Conservation (phyloP, 2,797 vertebrate species). For the Jordanella pulchra region DNA sequence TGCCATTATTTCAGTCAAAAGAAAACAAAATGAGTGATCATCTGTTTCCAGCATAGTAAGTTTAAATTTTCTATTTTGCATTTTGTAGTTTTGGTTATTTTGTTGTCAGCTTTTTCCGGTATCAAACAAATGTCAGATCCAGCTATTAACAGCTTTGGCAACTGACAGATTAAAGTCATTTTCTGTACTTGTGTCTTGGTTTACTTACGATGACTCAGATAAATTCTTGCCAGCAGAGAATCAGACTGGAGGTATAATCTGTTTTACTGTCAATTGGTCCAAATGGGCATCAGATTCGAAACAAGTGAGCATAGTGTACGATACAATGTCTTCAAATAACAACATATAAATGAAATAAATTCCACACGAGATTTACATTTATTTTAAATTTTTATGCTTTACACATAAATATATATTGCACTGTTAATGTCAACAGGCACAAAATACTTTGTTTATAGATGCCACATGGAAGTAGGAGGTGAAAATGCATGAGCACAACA, state of each 20-base stretch:
- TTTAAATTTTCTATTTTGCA: background rate
- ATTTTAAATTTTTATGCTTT: background rate
- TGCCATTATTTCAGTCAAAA: background rate
- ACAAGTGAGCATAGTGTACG: background rate
- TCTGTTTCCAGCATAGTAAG: background rate
- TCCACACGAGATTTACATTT: background rate
- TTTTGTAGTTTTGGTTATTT: background rate
- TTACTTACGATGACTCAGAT: too few relatives aligned
- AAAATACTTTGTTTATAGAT: background rate
- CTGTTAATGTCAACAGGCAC: background rate
- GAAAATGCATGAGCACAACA: background rate
- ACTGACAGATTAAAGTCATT: background rate
- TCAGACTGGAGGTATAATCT: background rate
- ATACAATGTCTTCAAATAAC: background rate
- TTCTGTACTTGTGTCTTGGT: background rate
- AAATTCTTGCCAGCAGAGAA: background rate
- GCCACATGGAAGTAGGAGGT: background rate
- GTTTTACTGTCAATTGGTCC: background rate
- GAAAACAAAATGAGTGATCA: background rate
- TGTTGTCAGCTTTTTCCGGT: too few relatives aligned
- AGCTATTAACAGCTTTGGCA: background rate
- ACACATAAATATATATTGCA: background rate
- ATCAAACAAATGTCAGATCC: background rate
- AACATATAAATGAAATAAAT: background rate
- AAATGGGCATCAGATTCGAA: background rate